Evolutionary conservation across 2,888 invertebrate genomes (phyloP).

Genomic region (Aromia moschata): DNA sequence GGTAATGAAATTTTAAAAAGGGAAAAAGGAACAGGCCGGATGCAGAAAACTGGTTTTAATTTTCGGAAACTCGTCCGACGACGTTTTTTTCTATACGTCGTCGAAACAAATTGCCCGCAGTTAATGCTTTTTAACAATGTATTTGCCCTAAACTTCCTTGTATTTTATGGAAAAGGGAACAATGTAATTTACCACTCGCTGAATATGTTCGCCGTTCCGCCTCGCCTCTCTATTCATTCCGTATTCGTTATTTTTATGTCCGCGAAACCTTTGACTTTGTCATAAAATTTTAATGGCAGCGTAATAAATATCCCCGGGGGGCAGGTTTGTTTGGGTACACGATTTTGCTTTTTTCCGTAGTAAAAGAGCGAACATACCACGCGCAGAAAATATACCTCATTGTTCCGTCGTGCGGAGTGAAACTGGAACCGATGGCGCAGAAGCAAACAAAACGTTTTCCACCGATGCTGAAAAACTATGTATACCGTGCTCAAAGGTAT

Average conservation of each 20-base stretch:
- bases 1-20: background rate
- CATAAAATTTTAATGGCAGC: background rate
- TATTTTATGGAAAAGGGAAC: background rate
- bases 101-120: background rate
- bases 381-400: too few relatives aligned
- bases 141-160: background rate
- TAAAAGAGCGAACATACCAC: too few relatives aligned
- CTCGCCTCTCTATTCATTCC: background rate
- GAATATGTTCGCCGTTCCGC: background rate
- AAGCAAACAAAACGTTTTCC: too few relatives aligned
- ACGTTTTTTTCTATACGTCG: background rate
- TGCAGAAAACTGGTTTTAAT: background rate
- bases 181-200: background rate
- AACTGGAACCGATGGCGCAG: too few relatives aligned
- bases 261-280: background rate
- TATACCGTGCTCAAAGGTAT: too few relatives aligned
- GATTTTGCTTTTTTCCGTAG: too few relatives aligned
- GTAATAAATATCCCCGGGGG: background rate
- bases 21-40: background rate
- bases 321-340: background rate
- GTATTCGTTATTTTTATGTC: background rate
- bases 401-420: too few relatives aligned
- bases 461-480: too few relatives aligned
- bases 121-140: constrained; percentile 1
- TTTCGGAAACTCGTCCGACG: background rate